phyloP scores from a whole-genome alignment of 2,113 vertebrate genomes.

The Zingel zingel region DNA sequence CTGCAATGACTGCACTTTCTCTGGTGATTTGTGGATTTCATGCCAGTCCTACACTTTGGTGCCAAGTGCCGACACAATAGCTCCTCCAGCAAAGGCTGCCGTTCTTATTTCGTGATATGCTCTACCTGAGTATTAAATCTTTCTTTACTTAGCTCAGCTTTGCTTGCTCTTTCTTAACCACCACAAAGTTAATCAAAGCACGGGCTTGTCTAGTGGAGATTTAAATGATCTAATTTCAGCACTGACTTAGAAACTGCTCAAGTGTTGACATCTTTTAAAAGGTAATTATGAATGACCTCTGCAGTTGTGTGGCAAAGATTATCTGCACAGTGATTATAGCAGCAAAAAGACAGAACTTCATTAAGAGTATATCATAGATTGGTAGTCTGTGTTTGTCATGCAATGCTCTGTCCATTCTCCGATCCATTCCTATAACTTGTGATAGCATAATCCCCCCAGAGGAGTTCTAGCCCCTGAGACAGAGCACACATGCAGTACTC shows the following conservation, averaged over 20 bases:
- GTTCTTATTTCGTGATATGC: constrained; percentile 5
- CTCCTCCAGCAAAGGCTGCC: constrained; percentile 17
- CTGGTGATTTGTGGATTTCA: constrained; percentile 50
- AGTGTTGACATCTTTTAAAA: constrained; percentile 70
- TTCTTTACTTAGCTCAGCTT: neutral
- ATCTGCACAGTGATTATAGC: constrained; percentile 33
- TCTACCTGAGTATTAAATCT: constrained; percentile 33
- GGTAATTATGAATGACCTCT: constrained; percentile 55
- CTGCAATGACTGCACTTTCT: constrained; percentile 6
- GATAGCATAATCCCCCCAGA: constrained; percentile 47
- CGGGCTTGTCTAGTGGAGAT: constrained; percentile 39
- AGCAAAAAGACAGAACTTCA: constrained; percentile 45
- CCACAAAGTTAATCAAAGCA: constrained; percentile 27
- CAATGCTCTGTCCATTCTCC: constrained; percentile 28
- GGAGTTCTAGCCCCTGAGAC: constrained; percentile 44
- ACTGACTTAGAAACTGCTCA: constrained; percentile 47
- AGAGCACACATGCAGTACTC: constrained; percentile 17
- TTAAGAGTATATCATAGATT: constrained; percentile 52
- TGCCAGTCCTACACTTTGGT: neutral
- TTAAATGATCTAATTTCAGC: constrained; percentile 64
- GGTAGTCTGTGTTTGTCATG: constrained; percentile 30
- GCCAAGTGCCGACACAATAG: constrained; percentile 4
- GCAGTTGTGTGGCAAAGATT: constrained; percentile 16
- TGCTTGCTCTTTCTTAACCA: constrained; percentile 6
- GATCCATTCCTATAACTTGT: constrained; percentile 49